These are phyloP conservation scores for Salmo trutta DNA, from an alignment of 2,797 vertebrate genomes.

Conservation along the genomic window DNA sequence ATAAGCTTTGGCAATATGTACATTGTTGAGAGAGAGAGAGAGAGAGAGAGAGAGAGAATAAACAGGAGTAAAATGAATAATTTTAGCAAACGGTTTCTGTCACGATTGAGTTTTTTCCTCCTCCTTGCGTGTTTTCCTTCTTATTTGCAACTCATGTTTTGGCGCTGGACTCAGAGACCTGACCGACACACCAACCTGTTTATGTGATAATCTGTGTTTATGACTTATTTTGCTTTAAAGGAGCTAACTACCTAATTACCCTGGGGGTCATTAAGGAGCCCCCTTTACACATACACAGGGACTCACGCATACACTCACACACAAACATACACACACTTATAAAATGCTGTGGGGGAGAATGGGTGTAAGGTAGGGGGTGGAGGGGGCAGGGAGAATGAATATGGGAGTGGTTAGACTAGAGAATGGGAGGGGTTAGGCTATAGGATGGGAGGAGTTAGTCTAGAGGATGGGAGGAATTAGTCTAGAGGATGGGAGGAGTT, in stretches of 20 bases:
- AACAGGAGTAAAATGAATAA: slow-evolving; percentile 76
- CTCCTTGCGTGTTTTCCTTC: background rate
- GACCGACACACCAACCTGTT: slow-evolving; percentile 65
- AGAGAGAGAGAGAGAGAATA: slow-evolving; percentile 44
- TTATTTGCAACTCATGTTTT: slow-evolving; percentile 8
- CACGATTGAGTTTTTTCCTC: slow-evolving; percentile 22
- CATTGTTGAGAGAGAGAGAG: no score
- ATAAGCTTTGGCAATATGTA: no score
- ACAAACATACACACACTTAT: background rate
- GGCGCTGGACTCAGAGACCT: slow-evolving; percentile 49
- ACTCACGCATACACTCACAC: no score
- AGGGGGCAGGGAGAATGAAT: slow-evolving; percentile 28
- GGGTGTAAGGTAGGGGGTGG: slow-evolving; percentile 20
- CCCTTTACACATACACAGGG: background rate
- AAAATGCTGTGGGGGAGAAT: slow-evolving; percentile 2
- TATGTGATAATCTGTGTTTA: slow-evolving; percentile 72
- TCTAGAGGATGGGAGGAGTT: no score
- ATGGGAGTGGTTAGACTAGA: background rate
- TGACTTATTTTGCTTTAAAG: slow-evolving; percentile 50
- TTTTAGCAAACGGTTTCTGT: slow-evolving; percentile 61
- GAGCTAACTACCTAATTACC: slow-evolving; percentile 61
- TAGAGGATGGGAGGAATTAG: no score
- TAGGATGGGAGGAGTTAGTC: no score
- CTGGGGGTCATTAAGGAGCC: slow-evolving; percentile 52
- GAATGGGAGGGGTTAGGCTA: no score